Conservation (phyloP, 2,797 vertebrate genomes). For the Sparus aurata region DNA sequence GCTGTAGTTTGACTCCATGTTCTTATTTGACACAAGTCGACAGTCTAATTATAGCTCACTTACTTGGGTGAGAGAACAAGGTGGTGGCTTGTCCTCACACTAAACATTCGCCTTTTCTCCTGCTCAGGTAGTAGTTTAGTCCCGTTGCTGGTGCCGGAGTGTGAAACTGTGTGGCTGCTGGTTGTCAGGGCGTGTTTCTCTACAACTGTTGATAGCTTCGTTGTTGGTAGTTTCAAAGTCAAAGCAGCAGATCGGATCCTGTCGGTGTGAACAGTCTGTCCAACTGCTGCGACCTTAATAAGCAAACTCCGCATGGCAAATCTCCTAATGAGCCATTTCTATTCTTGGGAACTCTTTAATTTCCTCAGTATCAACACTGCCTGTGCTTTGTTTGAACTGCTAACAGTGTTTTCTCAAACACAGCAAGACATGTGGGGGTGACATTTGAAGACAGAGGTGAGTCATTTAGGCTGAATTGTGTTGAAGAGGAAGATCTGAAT, state of each 20-base stretch:
- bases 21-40: slow-evolving; percentile 41
- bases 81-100: slow-evolving; percentile 71
- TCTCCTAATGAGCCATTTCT: slow-evolving; percentile 51
- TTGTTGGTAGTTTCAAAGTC: slow-evolving; percentile 56
- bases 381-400: slow-evolving; percentile 22
- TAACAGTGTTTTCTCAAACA: neutral
- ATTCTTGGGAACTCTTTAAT: slow-evolving; percentile 41
- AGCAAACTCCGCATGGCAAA: slow-evolving; percentile 57
- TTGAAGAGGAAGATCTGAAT: neutral
- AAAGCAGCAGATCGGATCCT: slow-evolving; percentile 37
- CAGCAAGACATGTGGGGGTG: neutral
- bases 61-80: slow-evolving; percentile 69
- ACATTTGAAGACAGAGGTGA: neutral
- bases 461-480: neutral
- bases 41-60: slow-evolving; percentile 52
- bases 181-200: slow-evolving; percentile 44
- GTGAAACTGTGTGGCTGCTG: neutral
- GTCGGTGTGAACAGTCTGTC: slow-evolving; percentile 43
- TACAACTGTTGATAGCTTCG: slow-evolving; percentile 77
- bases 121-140: slow-evolving; percentile 31
- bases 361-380: slow-evolving; percentile 25
- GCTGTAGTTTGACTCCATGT: slow-evolving; percentile 22
- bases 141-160: neutral
- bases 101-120: slow-evolving; percentile 9
- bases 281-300: slow-evolving; percentile 54